phyloP scores from a whole-genome alignment of 2,113 vertebrate genomes.

The Miniopterus natalensis region DNA sequence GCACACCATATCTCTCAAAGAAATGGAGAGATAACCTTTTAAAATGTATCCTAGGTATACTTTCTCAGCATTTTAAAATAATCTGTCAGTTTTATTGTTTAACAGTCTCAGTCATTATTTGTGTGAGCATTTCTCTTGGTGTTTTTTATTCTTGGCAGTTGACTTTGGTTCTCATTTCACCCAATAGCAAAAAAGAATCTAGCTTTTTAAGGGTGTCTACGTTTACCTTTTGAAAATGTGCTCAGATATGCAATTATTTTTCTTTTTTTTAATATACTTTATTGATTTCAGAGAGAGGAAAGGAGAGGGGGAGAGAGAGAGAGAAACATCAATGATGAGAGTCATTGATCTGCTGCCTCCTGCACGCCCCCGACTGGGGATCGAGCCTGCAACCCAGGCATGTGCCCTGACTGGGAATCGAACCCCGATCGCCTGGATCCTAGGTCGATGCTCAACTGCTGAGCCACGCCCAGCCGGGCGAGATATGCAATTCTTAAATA shows the following conservation, averaged over 20 bases:
- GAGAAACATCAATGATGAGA: neutral
- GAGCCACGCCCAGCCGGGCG: neutral
- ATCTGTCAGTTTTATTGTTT: conserved; percentile 3
- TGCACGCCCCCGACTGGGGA: too few relatives aligned
- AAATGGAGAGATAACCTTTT: conserved; percentile 10
- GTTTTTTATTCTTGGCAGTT: conserved; percentile 34
- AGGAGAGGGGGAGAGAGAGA: too few relatives aligned
- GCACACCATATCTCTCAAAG: neutral
- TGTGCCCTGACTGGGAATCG: too few relatives aligned
- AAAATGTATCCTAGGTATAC: conserved; percentile 11
- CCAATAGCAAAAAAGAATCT: neutral
- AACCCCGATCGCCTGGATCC: too few relatives aligned
- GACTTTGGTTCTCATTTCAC: conserved; percentile 13
- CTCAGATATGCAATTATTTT: conserved; percentile 1
- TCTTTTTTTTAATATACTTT: too few relatives aligned
- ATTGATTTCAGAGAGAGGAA: neutral
- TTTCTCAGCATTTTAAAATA: conserved; percentile 49
- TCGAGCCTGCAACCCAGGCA: too few relatives aligned
- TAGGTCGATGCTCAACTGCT: too few relatives aligned
- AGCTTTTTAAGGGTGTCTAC: neutral
- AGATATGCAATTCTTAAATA: conserved; percentile 2
- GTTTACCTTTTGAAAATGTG: conserved; percentile 12
- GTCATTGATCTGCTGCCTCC: too few relatives aligned
- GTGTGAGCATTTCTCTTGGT: conserved; percentile 32
- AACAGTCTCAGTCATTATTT: conserved; percentile 25